Evolutionary conservation across 2,113 vertebrate genomes (phyloP).

Genomic region (Crotalus helleri): DNA sequence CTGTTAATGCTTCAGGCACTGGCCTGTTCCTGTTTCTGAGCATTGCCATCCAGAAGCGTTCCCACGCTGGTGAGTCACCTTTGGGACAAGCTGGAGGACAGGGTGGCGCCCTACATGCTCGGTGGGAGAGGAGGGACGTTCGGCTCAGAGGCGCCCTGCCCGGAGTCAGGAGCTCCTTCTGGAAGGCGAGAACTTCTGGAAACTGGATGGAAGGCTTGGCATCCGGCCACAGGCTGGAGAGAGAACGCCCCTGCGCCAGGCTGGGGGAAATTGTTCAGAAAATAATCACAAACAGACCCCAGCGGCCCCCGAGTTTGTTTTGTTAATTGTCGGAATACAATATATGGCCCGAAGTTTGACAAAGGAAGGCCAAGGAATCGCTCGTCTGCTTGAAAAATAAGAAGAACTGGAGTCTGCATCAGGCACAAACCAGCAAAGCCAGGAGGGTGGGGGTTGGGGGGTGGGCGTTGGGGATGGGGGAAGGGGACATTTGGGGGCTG

Average conservation of each 20-base stretch:
- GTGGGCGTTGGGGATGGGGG: neutral
- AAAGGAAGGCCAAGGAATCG: conserved; percentile 29
- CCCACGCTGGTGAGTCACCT: neutral
- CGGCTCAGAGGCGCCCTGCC: neutral
- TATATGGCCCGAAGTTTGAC: conserved; percentile 47
- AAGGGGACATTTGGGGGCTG: neutral
- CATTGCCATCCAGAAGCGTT: no score
- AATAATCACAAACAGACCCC: conserved; percentile 64
- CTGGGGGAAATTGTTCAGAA: conserved; percentile 38
- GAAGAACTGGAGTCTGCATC: neutral
- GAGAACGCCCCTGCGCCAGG: neutral
- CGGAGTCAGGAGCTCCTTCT: neutral
- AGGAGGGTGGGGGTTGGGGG: neutral
- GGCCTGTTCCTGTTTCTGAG: neutral
- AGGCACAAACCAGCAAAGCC: no score
- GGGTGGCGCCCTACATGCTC: rapidly evolving
- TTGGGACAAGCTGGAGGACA: neutral
- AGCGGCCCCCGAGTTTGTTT: conserved; percentile 47
- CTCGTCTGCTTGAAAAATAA: neutral
- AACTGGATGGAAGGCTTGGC: neutral
- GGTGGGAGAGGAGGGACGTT: neutral
- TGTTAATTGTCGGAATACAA: conserved; percentile 64
- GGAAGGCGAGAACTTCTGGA: neutral
- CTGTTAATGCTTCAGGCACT: neutral
- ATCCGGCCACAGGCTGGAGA: neutral